These are phyloP conservation scores for Spilosoma lubricipeda DNA, from an alignment of 2,888 invertebrate genomes.

Conservation along the genomic window DNA sequence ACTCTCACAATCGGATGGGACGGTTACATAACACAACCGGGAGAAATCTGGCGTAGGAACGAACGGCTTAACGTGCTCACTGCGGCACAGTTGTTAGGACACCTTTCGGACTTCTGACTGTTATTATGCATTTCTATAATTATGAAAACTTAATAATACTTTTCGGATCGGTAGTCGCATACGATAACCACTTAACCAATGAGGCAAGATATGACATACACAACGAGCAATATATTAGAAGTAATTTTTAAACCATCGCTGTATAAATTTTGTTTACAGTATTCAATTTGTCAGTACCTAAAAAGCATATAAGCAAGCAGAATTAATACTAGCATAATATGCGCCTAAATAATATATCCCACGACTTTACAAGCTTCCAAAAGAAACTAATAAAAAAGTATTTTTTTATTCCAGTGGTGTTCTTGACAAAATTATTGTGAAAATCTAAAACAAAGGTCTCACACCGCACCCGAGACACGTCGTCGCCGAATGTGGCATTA, in stretches of 20 bases:
- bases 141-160: too few relatives aligned
- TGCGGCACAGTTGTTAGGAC: too few relatives aligned
- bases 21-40: too few relatives aligned
- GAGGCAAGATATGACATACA: too few relatives aligned
- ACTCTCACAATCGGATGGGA: too few relatives aligned
- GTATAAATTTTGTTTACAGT: neutral
- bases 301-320: neutral
- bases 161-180: too few relatives aligned
- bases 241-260: neutral
- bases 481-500: slow-evolving; percentile 64
- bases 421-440: slow-evolving; percentile 48
- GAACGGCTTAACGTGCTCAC: too few relatives aligned
- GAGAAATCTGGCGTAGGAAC: too few relatives aligned
- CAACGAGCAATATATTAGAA: neutral
- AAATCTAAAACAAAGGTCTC: slow-evolving; percentile 53
- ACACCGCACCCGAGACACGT: slow-evolving; percentile 54
- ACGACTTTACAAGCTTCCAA: slow-evolving; percentile 20
- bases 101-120: too few relatives aligned
- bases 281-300: neutral
- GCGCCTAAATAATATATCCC: slow-evolving; percentile 19
- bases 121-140: too few relatives aligned
- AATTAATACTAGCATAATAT: slow-evolving; percentile 15
- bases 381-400: slow-evolving; percentile 40
- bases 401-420: slow-evolving; percentile 47
- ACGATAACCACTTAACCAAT: too few relatives aligned